These are phyloP conservation scores for Cynopterus sphinx DNA, from an alignment of 2,797 vertebrate genomes.

Conservation along the genomic window DNA sequence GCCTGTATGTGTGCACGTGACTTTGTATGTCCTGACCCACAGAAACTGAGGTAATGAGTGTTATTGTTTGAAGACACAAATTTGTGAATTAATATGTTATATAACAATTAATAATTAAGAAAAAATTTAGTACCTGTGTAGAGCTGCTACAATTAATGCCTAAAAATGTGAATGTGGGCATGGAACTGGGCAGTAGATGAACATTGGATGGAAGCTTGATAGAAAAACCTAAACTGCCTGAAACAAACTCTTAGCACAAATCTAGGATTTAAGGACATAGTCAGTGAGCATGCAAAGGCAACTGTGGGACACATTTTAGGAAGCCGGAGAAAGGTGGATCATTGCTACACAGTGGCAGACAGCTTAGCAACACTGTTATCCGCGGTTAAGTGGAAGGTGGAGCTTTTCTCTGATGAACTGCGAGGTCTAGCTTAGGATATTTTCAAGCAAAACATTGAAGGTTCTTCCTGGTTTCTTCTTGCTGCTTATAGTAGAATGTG, in stretches of 20 bases:
- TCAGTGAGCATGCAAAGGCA: not conserved
- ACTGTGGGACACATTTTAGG: not conserved
- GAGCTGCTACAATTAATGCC: not conserved
- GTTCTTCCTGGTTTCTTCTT: not conserved
- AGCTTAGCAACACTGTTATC: not conserved
- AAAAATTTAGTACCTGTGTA: not conserved
- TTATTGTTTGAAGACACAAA: not conserved
- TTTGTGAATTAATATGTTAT: not conserved
- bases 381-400: too few species aligned
- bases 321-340: not conserved
- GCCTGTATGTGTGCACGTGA: not conserved
- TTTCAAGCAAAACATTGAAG: not conserved
- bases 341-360: not conserved
- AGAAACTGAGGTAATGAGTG: not conserved
- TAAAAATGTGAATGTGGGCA: not conserved
- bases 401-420: fast-evolving
- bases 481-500: not conserved
- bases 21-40: not conserved
- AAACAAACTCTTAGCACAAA: not conserved
- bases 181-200: not conserved
- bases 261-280: not conserved
- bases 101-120: not conserved
- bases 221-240: not conserved
- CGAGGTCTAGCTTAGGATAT: not conserved
- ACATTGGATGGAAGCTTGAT: not conserved